phyloP scores from a whole-genome alignment of 1,140 invertebrate species.

The Drosophila ohnishii region DNA sequence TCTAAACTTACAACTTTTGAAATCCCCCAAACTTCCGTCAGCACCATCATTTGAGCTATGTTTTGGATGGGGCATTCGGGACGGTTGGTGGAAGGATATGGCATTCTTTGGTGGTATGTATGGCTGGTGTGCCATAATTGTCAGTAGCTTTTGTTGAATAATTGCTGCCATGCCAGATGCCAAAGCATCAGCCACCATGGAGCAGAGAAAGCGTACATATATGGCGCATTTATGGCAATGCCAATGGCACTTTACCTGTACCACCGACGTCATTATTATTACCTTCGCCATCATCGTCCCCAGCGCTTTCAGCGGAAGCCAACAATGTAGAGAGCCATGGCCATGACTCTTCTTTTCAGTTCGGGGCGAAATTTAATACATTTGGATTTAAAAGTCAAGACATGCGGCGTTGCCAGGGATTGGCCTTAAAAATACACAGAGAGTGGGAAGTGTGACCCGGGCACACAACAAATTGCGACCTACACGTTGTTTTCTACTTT shows the following conservation, averaged over 20 bases:
- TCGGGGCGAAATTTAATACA: conserved; percentile 73
- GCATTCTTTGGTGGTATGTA: conserved; percentile 57
- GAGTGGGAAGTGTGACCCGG: conserved; percentile 49
- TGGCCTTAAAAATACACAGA: conserved; percentile 10
- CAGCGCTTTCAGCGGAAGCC: conserved; percentile 32
- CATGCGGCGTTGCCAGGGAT: conserved; percentile 73
- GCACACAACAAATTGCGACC: conserved; percentile 75
- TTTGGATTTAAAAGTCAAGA: conserved; percentile 82
- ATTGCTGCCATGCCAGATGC: conserved; percentile 77
- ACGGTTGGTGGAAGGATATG: conserved; percentile 36
- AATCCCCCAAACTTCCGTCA: conserved; percentile 24
- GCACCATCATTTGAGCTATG: conserved; percentile 32
- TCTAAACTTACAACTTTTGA: conserved; percentile 18
- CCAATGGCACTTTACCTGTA: conserved; percentile 51
- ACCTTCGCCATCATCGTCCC: conserved; percentile 21
- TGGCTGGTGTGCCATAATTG: conserved; percentile 77
- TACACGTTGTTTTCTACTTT: conserved; percentile 75
- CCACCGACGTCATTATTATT: conserved; percentile 30
- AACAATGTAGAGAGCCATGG: conserved; percentile 44
- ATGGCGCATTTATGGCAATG: conserved; percentile 54
- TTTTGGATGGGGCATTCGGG: conserved; percentile 15
- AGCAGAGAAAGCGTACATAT: conserved; percentile 23
- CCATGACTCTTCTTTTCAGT: conserved; percentile 45
- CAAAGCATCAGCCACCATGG: conserved; percentile 38
- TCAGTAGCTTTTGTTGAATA: conserved; percentile 81